Conservation (phyloP, 1,140 invertebrate species). For the Trialeurodes vaporariorum region DNA sequence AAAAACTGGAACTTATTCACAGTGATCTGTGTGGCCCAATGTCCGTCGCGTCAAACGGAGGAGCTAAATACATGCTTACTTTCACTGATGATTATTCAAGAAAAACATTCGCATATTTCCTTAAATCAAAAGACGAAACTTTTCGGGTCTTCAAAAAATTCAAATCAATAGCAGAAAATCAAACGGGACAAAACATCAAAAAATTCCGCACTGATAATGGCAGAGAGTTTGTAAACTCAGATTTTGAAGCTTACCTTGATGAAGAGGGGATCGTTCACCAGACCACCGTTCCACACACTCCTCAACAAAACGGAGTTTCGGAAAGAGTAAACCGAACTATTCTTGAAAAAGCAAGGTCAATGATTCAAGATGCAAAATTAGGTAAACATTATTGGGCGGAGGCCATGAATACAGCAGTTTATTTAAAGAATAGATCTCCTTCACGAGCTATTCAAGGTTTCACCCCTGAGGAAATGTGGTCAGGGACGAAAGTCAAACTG, state of each 20-base stretch:
- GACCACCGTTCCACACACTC: conserved; percentile 25
- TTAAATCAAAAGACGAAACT: conserved; percentile 32
- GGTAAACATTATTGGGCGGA: conserved; percentile 25
- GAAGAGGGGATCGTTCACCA: conserved; percentile 27
- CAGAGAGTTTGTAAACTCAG: conserved; percentile 9
- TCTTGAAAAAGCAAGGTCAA: conserved; percentile 24
- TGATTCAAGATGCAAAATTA: conserved; percentile 29
- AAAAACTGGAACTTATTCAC: conserved; percentile 18
- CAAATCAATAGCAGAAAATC: conserved; percentile 28
- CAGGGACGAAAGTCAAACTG: background rate
- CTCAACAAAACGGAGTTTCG: conserved; percentile 30
- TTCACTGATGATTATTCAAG: conserved; percentile 32
- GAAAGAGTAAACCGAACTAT: conserved; percentile 31
- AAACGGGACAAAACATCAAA: conserved; percentile 20
- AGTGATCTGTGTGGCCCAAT: conserved; percentile 34
- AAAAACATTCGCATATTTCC: conserved; percentile 31
- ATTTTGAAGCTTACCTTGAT: conserved; percentile 19
- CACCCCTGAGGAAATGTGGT: conserved; percentile 28
- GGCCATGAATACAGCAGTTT: conserved; percentile 31
- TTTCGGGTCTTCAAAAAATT: conserved; percentile 30
- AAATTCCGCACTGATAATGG: conserved; percentile 13
- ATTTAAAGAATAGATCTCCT: conserved; percentile 36
- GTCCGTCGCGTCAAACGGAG: conserved; percentile 24
- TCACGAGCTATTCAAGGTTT: conserved; percentile 31
- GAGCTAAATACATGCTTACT: conserved; percentile 29